Evolutionary conservation across 2,113 vertebrate species (phyloP), one percentile per base, ranked within the genome.

Genomic region (Perca fluviatilis): DNA sequence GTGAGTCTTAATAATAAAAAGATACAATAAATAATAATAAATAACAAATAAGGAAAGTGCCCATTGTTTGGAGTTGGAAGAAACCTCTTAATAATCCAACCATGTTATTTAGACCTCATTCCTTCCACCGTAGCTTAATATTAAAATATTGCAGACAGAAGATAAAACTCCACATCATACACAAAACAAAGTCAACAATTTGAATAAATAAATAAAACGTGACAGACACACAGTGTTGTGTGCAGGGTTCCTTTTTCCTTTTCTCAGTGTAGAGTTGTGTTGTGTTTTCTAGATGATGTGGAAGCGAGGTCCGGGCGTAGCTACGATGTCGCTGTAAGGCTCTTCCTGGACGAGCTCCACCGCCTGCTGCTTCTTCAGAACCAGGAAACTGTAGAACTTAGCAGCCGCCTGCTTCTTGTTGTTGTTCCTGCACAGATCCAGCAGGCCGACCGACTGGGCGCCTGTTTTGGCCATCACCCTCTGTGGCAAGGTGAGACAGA

Each of bases 381-480:
- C 98, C 93, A 99, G 95, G 93, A 99, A 99, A 84, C 98, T 99
- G 96, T 99, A 99, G 94, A 99, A 99, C 91, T 99, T 99, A 25
- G 98, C 98, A 0, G 98, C 98, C 1, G 98, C 98, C 94, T 99
- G 98, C 87, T 99, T 99, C 90, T 95, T 96, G 90, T 99, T 99
- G 2, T 98, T 99, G 92, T 98, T 98, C 92, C 95, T 95, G 95
- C 98, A 99, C 83, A 99, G 94, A 72, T 98, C 98, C 65, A 99
- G 95, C 92, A 99, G 96, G 93, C 98, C 97, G 93, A 99, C 97
- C 1, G 98, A 98, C 86, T 98, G 97, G 0, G 96, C 95, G 70
- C 98, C 98, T 1, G 98, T 99, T 94, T 98, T 99, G 30, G 97
- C 96, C 92, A 99, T 96, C 86, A 97, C 98, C 91, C 98, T 96